Percentiles rank a stretch among this genome's conserved stretches.
phyloP scores from a whole-genome alignment of 2,888 invertebrate genomes.

The Pseudanteris insignis region DNA sequence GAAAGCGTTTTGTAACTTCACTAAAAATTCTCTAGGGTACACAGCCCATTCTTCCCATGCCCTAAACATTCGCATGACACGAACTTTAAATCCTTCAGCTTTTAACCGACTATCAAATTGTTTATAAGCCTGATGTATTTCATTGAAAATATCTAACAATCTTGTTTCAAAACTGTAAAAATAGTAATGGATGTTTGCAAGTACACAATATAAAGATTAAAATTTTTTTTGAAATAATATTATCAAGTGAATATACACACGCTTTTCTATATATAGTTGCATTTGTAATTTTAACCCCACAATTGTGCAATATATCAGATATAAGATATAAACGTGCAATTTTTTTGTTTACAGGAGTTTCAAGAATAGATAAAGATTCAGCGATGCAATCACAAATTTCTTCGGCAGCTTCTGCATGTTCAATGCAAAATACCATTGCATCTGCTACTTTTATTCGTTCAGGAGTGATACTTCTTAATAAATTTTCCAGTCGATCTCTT shows the following conservation, averaged over 20 bases:
- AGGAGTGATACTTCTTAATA: slow-evolving; percentile 85
- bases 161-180: slow-evolving; percentile 84
- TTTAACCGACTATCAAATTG: slow-evolving; percentile 84
- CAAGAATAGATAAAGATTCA: slow-evolving; percentile 81
- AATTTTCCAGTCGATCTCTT: slow-evolving; percentile 90
- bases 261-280: slow-evolving; percentile 91
- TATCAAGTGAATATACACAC: too few species aligned
- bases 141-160: slow-evolving; percentile 79
- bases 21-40: slow-evolving; percentile 91
- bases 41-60: slow-evolving; percentile 99
- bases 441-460: slow-evolving; percentile 86
- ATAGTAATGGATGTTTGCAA: too few species aligned
- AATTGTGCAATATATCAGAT: slow-evolving; percentile 96
- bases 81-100: slow-evolving; percentile 94
- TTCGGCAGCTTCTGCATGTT: slow-evolving; percentile 96
- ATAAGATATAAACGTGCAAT: slow-evolving; percentile 93
- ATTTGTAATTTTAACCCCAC: slow-evolving; percentile 94
- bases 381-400: slow-evolving; percentile 93
- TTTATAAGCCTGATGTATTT: slow-evolving; percentile 77
- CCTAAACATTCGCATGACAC: slow-evolving; percentile 88
- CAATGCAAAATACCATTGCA: slow-evolving; percentile 98
- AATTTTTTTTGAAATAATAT: too few species aligned
- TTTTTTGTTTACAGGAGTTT: slow-evolving; percentile 86
- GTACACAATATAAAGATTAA: slow-evolving; percentile 9
- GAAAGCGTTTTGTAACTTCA: slow-evolving; percentile 88